Evolutionary conservation across 2,888 invertebrate species (phyloP), one percentile per base, ranked within the genome.

Genomic region (Leptopilina syphax): DNA sequence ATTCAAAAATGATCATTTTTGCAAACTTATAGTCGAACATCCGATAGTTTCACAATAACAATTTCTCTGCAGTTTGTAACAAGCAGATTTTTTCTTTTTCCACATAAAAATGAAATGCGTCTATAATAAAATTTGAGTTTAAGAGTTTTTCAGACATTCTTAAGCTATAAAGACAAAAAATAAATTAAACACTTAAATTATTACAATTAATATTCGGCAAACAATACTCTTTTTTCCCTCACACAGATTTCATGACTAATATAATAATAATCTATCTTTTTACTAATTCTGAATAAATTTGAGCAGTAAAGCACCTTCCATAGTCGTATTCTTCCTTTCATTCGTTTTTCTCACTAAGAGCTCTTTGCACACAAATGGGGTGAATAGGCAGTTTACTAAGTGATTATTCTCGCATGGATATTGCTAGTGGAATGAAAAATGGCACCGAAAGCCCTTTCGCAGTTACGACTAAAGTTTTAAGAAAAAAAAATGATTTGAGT

Each of bases 401-500:
- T 54, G 27, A 54, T 27, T 70, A 73, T 54, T 54, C 54, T 73
- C 57, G 54, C 24, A 73, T 73, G 54, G 70, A 34, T 73, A 73
- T 73, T 73, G 54, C 70, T 73, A 73, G 54, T 73, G 57, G 70
- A 73, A 73, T 73, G 57, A 57, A 73, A 70, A 73, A 73, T 73
- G 70, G 57, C 70, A 24, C 27, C 12, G 13, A 50, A 50, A 70
- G 70, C 70, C 70, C n/a, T 73, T 73, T 73, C 70, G 27, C 54
- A 73, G 70, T 73, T 73, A 73, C 34, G 70, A 57, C 70, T 54
- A n/a, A 73, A 57, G 27, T 73, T 18, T 18, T n/a, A 12, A 54
- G 10, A 47, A 57, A 27, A 73, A 54, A 50, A 34, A 34, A 34
- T 3, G 34, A 73, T 73, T 73, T 57, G 8, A 57, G 27, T 73